phyloP scores from a whole-genome alignment of 1,140 invertebrate genomes.

The Matsumurasca onukii region DNA sequence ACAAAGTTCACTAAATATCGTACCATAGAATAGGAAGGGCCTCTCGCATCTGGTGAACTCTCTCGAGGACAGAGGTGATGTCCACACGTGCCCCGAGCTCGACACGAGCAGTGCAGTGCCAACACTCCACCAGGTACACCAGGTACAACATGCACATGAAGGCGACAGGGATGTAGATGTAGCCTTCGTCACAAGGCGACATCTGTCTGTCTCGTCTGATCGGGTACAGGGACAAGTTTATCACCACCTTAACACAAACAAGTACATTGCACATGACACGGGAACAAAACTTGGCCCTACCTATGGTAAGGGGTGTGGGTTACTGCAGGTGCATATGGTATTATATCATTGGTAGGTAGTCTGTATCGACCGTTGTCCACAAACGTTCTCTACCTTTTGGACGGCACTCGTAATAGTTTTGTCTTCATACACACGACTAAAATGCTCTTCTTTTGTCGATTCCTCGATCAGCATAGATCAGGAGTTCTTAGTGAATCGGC shows the following conservation, averaged over 20 bases:
- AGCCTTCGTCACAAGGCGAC: conserved; percentile 82
- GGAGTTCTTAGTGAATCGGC: too few species aligned
- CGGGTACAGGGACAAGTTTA: conserved; percentile 61
- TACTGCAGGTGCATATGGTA: too few species aligned
- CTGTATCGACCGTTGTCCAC: too few species aligned
- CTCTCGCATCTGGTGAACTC: conserved; percentile 66
- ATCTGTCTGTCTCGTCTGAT: conserved; percentile 62
- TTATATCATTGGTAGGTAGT: too few species aligned
- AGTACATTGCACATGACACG: too few species aligned
- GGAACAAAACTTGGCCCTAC: too few species aligned
- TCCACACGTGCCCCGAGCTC: conserved; percentile 63
- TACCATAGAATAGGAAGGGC: conserved; percentile 77
- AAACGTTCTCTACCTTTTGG: too few species aligned
- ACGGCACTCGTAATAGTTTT: too few species aligned
- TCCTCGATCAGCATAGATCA: too few species aligned
- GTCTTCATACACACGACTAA: too few species aligned
- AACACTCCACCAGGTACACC: conserved; percentile 84
- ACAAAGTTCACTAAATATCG: too few species aligned
- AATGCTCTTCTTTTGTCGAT: too few species aligned
- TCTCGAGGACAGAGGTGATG: conserved; percentile 64
- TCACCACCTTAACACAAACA: conserved; percentile 57
- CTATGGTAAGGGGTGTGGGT: neutral
- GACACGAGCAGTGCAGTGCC: conserved; percentile 71
- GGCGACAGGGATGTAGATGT: conserved; percentile 81
- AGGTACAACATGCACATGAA: conserved; percentile 80